A percentile compares a stretch with the other conserved stretches of the same genome.
Evolutionary conservation across 2,797 vertebrate genomes (phyloP).

Genomic region (Rhabdophis nuchalis): DNA sequence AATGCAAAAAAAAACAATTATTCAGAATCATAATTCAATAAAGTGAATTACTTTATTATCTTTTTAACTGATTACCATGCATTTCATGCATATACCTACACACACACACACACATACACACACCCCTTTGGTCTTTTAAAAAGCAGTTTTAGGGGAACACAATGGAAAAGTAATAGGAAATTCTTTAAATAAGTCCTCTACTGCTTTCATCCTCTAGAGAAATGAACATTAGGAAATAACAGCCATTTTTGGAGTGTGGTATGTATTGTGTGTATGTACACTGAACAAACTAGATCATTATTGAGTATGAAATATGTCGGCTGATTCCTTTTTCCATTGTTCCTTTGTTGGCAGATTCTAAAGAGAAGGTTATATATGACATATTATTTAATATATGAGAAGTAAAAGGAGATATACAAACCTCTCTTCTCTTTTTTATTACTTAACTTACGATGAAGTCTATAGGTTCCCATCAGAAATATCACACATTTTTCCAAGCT

Average conservation of each 20-base stretch:
- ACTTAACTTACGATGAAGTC: background rate
- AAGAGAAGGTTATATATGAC: background rate
- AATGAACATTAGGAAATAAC: background rate
- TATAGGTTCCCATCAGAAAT: background rate
- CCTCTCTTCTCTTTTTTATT: background rate
- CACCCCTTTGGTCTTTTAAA: background rate
- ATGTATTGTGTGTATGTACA: background rate
- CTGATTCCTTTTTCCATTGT: background rate
- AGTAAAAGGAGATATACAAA: background rate
- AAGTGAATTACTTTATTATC: background rate
- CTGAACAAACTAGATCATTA: background rate
- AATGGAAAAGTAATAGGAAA: background rate
- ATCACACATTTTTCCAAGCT: background rate
- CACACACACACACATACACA: too few species aligned
- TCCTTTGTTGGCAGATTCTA: background rate
- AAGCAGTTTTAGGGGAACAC: background rate
- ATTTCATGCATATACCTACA: background rate
- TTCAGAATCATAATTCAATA: background rate
- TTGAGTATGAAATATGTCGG: background rate
- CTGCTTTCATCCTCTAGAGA: background rate
- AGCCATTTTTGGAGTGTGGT: background rate
- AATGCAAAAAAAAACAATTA: background rate
- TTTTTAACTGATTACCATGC: background rate
- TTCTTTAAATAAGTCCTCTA: background rate
- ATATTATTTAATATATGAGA: background rate